A percentile compares a stretch with the other conserved stretches of the same genome.
Evolutionary conservation across 2,888 invertebrate species (phyloP).

Genomic region (Automeris io): DNA sequence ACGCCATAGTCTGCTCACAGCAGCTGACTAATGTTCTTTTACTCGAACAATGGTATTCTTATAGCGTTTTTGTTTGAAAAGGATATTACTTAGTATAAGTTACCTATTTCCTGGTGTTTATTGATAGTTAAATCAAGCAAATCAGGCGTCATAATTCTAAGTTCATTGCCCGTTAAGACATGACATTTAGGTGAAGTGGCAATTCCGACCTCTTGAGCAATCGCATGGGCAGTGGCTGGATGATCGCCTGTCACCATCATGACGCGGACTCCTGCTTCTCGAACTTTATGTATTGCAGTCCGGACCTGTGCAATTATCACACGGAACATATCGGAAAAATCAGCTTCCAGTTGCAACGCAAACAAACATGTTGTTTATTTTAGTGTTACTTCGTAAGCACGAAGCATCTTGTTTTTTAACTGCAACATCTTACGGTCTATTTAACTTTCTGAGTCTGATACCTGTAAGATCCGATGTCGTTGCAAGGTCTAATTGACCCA

Average conservation of each 20-base stretch:
- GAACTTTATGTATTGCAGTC: conserved; percentile 80
- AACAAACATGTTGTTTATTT: no score
- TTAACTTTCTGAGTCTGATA: no score
- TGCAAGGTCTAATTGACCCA: no score
- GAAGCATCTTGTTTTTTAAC: no score
- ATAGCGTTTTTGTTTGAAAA: neutral
- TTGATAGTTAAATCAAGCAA: conserved; percentile 71
- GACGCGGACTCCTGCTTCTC: conserved; percentile 86
- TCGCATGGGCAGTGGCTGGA: conserved; percentile 86
- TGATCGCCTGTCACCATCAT: conserved; percentile 92
- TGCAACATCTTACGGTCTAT: no score
- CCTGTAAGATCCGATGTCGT: no score
- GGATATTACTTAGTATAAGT: neutral
- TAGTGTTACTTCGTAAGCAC: no score
- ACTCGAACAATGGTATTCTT: no score
- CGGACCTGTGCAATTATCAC: no score
- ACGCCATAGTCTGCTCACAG: no score
- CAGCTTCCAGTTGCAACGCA: no score
- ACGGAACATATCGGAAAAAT: neutral
- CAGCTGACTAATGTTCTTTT: no score
- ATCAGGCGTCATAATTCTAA: conserved; percentile 73
- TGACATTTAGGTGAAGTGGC: conserved; percentile 75
- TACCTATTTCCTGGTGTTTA: conserved; percentile 64
- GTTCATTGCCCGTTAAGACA: conserved; percentile 75
- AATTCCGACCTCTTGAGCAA: conserved; percentile 84